Conservation (phyloP, 2,113 vertebrate species). For the Bubo blakistoni region DNA sequence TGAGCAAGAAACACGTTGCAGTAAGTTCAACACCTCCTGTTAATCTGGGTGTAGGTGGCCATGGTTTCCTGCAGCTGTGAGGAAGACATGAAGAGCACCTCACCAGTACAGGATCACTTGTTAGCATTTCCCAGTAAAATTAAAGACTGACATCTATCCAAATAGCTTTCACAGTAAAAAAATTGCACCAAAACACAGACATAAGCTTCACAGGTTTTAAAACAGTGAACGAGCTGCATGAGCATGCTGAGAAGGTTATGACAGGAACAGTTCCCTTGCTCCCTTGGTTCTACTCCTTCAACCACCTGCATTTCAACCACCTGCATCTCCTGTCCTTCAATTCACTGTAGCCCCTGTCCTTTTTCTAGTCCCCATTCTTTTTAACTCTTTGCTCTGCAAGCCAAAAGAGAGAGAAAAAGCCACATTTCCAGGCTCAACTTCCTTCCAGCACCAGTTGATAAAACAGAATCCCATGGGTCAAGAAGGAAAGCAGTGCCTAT, state of each 20-base stretch:
- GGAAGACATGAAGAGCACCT: background rate
- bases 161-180: background rate
- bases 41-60: background rate
- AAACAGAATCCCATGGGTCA: background rate
- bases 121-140: background rate
- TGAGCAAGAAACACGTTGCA: background rate
- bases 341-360: background rate
- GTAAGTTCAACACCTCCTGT: background rate
- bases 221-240: background rate
- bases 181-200: background rate
- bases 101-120: background rate
- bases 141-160: background rate
- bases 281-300: background rate
- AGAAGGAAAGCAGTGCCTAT: background rate
- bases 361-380: background rate
- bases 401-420: background rate
- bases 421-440: background rate
- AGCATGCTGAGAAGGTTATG: background rate
- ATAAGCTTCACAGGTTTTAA: background rate
- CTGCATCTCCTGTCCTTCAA: background rate
- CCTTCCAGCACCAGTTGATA: background rate
- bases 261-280: background rate
- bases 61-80: background rate
- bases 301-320: background rate
- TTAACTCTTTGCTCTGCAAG: background rate